Conservation (phyloP, 2,113 vertebrate genomes). For the Nettapus auritus region DNA sequence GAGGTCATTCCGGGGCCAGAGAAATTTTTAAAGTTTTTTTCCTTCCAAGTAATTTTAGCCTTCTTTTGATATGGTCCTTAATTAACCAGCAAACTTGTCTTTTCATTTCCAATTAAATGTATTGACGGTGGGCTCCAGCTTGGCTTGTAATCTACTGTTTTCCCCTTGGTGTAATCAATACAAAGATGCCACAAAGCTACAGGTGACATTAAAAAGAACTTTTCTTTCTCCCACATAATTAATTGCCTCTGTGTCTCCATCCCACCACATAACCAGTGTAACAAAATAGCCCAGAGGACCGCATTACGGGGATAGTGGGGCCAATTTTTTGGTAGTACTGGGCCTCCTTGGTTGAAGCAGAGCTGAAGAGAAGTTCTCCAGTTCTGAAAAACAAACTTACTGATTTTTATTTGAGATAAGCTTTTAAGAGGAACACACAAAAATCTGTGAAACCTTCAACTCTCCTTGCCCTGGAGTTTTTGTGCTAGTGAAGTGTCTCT, state of each 20-base stretch:
- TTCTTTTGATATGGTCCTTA: conserved; percentile 28
- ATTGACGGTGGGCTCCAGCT: neutral
- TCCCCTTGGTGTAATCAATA: conserved; percentile 1
- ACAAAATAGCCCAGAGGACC: neutral
- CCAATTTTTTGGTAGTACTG: neutral
- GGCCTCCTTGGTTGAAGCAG: neutral
- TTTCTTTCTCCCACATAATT: conserved; percentile 21
- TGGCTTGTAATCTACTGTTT: neutral
- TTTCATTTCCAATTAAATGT: neutral
- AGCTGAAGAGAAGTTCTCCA: neutral
- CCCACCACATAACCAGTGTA: neutral
- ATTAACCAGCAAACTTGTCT: conserved; percentile 26
- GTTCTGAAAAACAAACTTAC: neutral
- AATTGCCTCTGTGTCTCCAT: neutral
- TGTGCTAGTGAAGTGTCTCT: neutral
- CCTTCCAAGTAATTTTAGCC: conserved; percentile 31
- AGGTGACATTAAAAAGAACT: conserved; percentile 36
- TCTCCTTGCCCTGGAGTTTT: neutral
- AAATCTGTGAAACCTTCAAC: neutral
- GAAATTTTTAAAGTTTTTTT: conserved; percentile 8
- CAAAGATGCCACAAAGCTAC: neutral
- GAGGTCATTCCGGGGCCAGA: conserved; percentile 4
- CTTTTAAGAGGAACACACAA: neutral
- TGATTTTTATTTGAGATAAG: neutral
- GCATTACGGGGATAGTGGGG: neutral